A percentile compares a stretch with the other conserved stretches of the same genome.
phyloP scores from a whole-genome alignment of 2,113 vertebrate species.

The Xyrauchen texanus region DNA sequence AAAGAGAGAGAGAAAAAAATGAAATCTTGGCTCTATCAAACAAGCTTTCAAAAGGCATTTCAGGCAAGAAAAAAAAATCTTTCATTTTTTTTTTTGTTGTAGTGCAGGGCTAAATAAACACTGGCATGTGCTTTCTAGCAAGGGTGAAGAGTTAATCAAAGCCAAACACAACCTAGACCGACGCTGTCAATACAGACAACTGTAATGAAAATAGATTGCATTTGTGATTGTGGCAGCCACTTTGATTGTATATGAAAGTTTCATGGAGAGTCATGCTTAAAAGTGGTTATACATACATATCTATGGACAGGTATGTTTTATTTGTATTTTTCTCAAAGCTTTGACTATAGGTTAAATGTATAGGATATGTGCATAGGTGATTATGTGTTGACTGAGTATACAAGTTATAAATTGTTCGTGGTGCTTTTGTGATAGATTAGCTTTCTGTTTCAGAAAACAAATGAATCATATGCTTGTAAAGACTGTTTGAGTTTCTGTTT shows the following conservation, averaged over 20 bases:
- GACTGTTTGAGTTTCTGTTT: no score
- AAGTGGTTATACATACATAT: background rate
- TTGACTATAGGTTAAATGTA: no score
- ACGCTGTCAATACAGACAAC: conserved; percentile 39
- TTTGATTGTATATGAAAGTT: conserved; percentile 15
- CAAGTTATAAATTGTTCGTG: no score
- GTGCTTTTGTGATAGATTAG: no score
- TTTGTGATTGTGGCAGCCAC: conserved; percentile 36
- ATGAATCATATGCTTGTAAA: no score
- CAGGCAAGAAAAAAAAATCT: conserved; percentile 38
- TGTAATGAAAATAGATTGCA: conserved; percentile 38
- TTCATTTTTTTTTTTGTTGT: no score
- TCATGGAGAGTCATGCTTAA: background rate
- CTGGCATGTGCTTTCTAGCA: conserved; percentile 35
- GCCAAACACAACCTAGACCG: conserved; percentile 33
- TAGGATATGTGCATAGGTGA: no score
- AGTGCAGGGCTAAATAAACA: conserved; percentile 43
- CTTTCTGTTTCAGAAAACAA: no score
- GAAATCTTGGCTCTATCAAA: conserved; percentile 44
- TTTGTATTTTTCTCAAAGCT: background rate
- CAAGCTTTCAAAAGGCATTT: conserved; percentile 50
- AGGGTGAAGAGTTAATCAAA: conserved; percentile 41
- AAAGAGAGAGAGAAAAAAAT: conserved; percentile 39
- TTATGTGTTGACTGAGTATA: no score
- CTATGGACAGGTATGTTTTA: background rate